Evolutionary conservation across 2,797 vertebrate genomes (phyloP).

Genomic region (Notolepis coatsorum): DNA sequence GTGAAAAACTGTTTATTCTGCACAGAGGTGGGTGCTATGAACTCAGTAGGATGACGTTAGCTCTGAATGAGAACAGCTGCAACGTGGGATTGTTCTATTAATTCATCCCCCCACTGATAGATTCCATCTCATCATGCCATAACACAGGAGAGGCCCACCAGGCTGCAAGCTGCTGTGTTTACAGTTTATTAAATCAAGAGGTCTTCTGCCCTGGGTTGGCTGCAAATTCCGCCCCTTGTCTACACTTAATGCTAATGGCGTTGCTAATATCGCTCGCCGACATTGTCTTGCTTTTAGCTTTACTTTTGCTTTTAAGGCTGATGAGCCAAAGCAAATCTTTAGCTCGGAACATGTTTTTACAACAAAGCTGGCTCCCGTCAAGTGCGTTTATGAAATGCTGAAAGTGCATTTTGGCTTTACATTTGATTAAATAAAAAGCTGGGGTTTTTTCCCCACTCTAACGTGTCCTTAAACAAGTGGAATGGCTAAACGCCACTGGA

Average conservation of each 20-base stretch:
- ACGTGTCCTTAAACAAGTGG: not conserved
- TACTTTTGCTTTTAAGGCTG: constrained; percentile 5
- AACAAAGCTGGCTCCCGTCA: not conserved
- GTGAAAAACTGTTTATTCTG: constrained; percentile 17
- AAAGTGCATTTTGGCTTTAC: not conserved
- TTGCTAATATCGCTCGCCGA: not conserved
- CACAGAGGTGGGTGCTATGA: constrained; percentile 25
- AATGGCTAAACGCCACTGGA: not conserved
- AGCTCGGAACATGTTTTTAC: not conserved
- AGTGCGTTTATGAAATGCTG: not conserved
- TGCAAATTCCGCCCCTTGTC: constrained; percentile 21
- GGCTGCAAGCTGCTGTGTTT: constrained; percentile 51
- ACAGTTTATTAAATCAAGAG: constrained; percentile 56
- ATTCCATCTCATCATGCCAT: constrained; percentile 35
- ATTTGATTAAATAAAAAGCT: not conserved
- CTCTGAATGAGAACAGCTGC: constrained; percentile 53
- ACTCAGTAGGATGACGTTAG: constrained; percentile 39
- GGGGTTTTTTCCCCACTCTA: not conserved
- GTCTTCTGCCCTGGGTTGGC: constrained; percentile 21
- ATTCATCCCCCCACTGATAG: constrained; percentile 58
- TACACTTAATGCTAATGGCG: constrained; percentile 22
- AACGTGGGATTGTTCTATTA: constrained; percentile 46
- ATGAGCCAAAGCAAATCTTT: not conserved
- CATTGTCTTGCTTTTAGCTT: not conserved
- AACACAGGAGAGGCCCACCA: constrained; percentile 28